Base-by-base conservation (phyloP, 2,888 invertebrate species). In the Lumbricus terrestris region DNA sequence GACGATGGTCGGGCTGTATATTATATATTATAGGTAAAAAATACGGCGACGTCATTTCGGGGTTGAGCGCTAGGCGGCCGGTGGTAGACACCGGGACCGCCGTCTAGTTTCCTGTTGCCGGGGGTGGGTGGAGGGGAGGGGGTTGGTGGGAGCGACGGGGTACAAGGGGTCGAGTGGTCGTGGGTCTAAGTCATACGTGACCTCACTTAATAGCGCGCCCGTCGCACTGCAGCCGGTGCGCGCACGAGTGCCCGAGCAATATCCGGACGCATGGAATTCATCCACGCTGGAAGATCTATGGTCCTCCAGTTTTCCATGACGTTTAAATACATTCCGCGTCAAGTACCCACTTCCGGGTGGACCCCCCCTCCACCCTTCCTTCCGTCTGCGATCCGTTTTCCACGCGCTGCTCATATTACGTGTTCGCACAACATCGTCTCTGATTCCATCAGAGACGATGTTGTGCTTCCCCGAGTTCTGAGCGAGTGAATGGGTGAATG, bases 291-390 rank as follows among this genome's bases (percentile, higher is more conserved):
- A 69, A 69, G 69, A 69, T 69, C 69, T 69, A 69, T 69, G 69
- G 69, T n/a, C n/a, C 69, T n/a, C n/a, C 69, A n/a, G 69, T 69
- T 69, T 69, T 69, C 69, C 69, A 69, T 69, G 69, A 69, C 69
- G 69, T 69, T 69, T 29, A 69, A 69, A 69, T 69, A 69, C 69
- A 69, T n/a, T 69, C 29, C 69, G 69, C 69, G 69, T 69, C 69
- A 69, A 69, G 69, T 69, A n/a, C n/a, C 69, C 69, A 69, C 69
- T 69, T 69, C 69, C 69, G 69, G 69, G 69, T 69, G n/a, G n/a
- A n/a, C n/a, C 3, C 13, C 3, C n/a, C 29, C 29, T n/a, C 69
- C 29, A 5, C 69, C 69, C n/a, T 69, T 69, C n/a, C 69, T n/a
- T 69, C 29, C 69, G 69, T 69, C 69, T 69, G 29, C 69, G 69